Percentiles rank a stretch among this genome's conserved stretches.
Conservation (phyloP, 2,113 vertebrate genomes). For the Bubo scandiacus region DNA sequence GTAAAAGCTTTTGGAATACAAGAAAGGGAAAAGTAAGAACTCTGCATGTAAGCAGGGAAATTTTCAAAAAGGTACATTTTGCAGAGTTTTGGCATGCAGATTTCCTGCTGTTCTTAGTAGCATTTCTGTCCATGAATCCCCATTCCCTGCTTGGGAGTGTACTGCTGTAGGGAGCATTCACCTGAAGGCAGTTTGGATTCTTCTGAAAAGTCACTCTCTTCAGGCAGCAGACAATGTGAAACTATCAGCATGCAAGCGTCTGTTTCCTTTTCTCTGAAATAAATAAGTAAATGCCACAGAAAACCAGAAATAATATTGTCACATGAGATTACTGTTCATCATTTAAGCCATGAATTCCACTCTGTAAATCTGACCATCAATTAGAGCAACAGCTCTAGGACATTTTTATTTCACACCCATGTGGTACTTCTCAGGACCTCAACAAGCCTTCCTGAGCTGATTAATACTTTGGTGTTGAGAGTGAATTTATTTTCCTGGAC, state of each 20-base stretch:
- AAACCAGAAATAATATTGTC: background rate
- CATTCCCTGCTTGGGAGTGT: background rate
- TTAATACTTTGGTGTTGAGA: conserved; percentile 66
- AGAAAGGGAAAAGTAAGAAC: background rate
- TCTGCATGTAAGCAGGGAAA: background rate
- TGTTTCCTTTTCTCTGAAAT: background rate
- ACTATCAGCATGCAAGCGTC: background rate
- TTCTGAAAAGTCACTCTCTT: background rate
- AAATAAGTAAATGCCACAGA: background rate
- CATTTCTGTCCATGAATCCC: background rate
- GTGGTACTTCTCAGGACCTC: background rate
- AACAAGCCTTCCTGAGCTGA: conserved; percentile 31
- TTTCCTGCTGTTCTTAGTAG: background rate
- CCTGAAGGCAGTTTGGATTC: background rate
- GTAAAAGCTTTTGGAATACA: background rate
- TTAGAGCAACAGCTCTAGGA: background rate
- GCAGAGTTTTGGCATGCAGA: background rate
- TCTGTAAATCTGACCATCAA: background rate
- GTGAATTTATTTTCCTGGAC: conserved; percentile 74
- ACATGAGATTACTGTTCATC: background rate
- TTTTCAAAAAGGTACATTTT: background rate
- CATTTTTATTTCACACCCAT: background rate
- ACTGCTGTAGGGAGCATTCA: background rate
- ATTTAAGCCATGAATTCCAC: background rate
- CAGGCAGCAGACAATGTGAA: background rate